These are phyloP conservation scores for Turnix velox DNA, from an alignment of 2,113 vertebrate genomes.

Conservation along the genomic window DNA sequence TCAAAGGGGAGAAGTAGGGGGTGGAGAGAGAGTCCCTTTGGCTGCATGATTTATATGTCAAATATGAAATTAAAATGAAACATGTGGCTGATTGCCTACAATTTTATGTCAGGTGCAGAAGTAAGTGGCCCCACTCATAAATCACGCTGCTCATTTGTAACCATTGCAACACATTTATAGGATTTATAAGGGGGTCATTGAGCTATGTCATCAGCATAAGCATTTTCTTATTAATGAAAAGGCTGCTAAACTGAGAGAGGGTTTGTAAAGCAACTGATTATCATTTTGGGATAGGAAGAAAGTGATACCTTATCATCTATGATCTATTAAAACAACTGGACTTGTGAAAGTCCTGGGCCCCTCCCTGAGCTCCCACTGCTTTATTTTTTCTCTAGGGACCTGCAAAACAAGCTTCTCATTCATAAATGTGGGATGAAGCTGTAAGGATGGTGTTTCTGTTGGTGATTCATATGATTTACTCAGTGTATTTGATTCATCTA, in stretches of 20 bases:
- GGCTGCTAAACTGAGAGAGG: not conserved
- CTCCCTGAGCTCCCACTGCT: constrained; percentile 2
- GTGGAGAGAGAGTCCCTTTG: not conserved
- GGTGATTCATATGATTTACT: constrained; percentile 62
- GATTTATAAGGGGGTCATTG: constrained; percentile 28
- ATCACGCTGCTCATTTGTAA: not conserved
- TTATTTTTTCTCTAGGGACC: constrained; percentile 8
- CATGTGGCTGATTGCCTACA: constrained; percentile 47
- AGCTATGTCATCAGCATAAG: not conserved
- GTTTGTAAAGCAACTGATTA: constrained; percentile 2
- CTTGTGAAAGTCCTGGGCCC: not conserved
- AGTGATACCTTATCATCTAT: not conserved
- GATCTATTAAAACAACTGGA: not conserved
- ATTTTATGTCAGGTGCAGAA: constrained; percentile 61
- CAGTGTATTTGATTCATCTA: constrained; percentile 5
- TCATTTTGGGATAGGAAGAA: not conserved
- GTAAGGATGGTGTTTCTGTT: constrained; percentile 48
- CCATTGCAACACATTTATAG: not conserved
- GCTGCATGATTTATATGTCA: constrained; percentile 46
- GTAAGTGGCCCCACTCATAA: constrained; percentile 27
- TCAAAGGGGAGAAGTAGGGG: not conserved
- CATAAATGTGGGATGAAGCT: constrained; percentile 46
- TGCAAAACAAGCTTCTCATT: constrained; percentile 53
- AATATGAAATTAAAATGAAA: constrained; percentile 57
- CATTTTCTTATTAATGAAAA: constrained; percentile 11